A percentile compares a stretch with the other conserved stretches of the same genome.
Conservation (phyloP, 2,797 vertebrate species). For the Triplophysa bombifrons region DNA sequence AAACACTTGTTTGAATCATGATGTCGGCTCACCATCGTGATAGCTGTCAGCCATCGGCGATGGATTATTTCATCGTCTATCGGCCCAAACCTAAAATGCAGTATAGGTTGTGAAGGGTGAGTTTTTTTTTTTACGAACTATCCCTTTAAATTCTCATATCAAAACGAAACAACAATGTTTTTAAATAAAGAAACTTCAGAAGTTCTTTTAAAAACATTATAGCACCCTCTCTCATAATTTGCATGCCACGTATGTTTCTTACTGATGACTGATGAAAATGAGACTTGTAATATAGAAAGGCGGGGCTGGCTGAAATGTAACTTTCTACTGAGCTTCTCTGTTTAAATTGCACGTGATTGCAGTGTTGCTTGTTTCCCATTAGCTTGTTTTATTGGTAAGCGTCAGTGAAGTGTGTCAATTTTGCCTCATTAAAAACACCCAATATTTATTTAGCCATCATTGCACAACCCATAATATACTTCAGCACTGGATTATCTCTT, state of each 20-base stretch:
- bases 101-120: too few species aligned
- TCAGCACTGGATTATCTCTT: conserved; percentile 48
- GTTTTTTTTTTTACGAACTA: too few species aligned
- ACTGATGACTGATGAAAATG: conserved; percentile 69
- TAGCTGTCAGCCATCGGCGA: too few species aligned
- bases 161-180: too few species aligned
- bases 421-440: conserved; percentile 73
- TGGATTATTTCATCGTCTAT: too few species aligned
- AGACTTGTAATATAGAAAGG: conserved; percentile 19
- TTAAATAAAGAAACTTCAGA: not conserved
- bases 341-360: conserved; percentile 65
- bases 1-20: too few species aligned
- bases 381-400: conserved; percentile 65
- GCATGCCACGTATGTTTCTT: conserved; percentile 54
- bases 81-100: too few species aligned
- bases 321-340: conserved; percentile 59
- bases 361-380: conserved; percentile 59
- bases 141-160: too few species aligned
- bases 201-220: not conserved
- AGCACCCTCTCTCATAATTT: not conserved
- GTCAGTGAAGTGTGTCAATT: conserved; percentile 74
- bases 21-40: too few species aligned
- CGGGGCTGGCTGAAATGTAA: conserved; percentile 43
- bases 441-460: conserved; percentile 58
- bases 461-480: conserved; percentile 44